Conservation (phyloP, 2,113 vertebrate species). For the Cinclus cinclus region DNA sequence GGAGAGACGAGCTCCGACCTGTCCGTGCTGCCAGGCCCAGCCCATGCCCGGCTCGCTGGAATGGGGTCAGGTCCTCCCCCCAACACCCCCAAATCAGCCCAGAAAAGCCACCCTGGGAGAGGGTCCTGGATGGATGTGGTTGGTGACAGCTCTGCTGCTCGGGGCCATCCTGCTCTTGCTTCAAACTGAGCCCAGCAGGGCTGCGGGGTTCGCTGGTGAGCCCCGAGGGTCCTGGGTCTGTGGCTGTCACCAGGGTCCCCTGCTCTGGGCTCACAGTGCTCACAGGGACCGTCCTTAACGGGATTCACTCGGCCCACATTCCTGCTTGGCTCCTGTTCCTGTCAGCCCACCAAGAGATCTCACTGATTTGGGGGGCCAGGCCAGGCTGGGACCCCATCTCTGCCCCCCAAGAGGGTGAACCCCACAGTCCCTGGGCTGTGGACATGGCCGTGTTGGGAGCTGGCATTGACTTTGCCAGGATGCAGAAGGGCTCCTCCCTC, state of each 20-base stretch:
- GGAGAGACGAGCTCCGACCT: not conserved
- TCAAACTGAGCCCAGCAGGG: fast-evolving
- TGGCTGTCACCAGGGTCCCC: not conserved
- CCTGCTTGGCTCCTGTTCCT: not conserved
- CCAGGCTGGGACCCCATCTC: not conserved
- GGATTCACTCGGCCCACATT: not conserved
- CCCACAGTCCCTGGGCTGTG: fast-evolving
- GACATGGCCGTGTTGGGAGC: fast-evolving
- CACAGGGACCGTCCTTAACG: not conserved
- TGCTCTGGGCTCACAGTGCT: fast-evolving
- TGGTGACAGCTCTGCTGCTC: not conserved
- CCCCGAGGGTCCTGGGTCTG: fast-evolving
- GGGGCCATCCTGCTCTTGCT: not conserved
- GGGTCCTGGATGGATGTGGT: fast-evolving
- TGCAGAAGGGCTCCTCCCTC: no score
- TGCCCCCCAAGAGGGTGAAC: no score
- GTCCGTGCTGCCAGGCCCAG: not conserved
- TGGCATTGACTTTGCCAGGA: not conserved
- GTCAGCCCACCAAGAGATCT: not conserved
- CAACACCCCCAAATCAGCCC: not conserved
- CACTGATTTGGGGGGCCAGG: not conserved
- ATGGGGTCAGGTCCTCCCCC: not conserved
- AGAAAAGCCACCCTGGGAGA: fast-evolving
- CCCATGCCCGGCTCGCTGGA: not conserved
- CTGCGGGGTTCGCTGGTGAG: fast-evolving